phyloP scores from a whole-genome alignment of 2,113 vertebrate genomes.

The Pygathrix nemaeus region DNA sequence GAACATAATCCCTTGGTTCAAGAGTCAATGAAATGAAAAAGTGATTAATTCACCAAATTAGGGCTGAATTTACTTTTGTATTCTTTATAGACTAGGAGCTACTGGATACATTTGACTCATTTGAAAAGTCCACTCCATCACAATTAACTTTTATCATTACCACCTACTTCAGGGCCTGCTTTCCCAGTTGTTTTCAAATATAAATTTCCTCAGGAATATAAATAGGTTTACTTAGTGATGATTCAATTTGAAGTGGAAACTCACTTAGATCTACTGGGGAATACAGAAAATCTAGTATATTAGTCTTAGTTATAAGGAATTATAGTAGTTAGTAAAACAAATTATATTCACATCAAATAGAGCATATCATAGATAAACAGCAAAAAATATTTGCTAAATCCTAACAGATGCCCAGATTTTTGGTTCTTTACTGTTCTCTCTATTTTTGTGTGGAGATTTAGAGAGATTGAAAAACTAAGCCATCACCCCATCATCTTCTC shows the following conservation, averaged over 20 bases:
- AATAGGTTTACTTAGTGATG: neutral
- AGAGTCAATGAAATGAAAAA: neutral
- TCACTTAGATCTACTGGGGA: neutral
- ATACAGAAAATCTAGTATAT: neutral
- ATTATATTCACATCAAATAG: neutral
- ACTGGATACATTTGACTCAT: neutral
- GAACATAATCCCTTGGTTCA: neutral
- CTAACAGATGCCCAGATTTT: neutral
- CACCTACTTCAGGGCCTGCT: neutral
- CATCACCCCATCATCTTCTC: neutral
- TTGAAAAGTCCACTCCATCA: neutral
- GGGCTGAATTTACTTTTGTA: neutral
- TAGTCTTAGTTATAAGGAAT: neutral
- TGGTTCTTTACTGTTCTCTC: neutral
- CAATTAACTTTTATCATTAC: neutral
- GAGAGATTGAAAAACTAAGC: neutral
- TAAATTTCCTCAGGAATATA: neutral
- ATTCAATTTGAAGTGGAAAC: neutral
- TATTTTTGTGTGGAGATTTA: neutral
- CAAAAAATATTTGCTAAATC: neutral
- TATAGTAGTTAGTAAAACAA: neutral
- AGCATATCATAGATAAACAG: neutral
- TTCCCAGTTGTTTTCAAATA: neutral
- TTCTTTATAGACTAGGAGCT: neutral
- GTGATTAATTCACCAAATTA: neutral